Base-by-base conservation (phyloP, 2,113 vertebrate species). In the Tor tambroides region DNA sequence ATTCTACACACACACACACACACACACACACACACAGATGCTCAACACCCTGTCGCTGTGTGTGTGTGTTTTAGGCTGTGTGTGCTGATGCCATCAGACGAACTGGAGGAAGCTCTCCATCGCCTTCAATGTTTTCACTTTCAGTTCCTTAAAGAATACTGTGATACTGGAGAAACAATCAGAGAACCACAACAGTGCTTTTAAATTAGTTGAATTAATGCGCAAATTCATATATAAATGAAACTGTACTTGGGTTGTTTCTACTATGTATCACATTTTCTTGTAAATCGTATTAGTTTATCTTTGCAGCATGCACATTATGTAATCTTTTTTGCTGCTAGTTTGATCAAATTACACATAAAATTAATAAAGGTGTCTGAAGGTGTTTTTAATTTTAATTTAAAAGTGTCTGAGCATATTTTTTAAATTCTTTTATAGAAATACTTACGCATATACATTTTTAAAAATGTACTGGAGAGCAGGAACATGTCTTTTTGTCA, bases 41-140 rank as follows among this genome's bases (percentile, higher is more conserved):
- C 17, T 6, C 41, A 26, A 77, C 49, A 32, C 46, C 17, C 6
- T 32, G 43, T 32, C n/a, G 0, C 46, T 41, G 11, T 87, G 46
- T 7, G 30, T 7, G 30, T 67, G 59, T 54, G 38, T 23, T 19
- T 43, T 78, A 93, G 93, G 80, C 26, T 94, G 1, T 90, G 91
- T 74, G 67, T 92, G 26, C 86, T 92, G 26, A 89, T 89, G 81
- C 89, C 91, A 65, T 61, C 88, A 2, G 83, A 87, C 23, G 79
- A 79, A 10, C 85, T 94, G 86, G 86, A 92, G 41, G 88, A 91
- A n/a, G 90, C 85, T 46, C 84, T 94, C 59, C 67, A 54, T 32
- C 87, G 85, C 2, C 89, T 94, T 8, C 4, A 51, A 15, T 82
- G 88, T 3, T 94, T 94, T 81, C 92, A 94, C 79, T 89, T 28